Evolutionary conservation across 2,113 vertebrate species (phyloP).

Genomic region (Callithrix jacchus): DNA sequence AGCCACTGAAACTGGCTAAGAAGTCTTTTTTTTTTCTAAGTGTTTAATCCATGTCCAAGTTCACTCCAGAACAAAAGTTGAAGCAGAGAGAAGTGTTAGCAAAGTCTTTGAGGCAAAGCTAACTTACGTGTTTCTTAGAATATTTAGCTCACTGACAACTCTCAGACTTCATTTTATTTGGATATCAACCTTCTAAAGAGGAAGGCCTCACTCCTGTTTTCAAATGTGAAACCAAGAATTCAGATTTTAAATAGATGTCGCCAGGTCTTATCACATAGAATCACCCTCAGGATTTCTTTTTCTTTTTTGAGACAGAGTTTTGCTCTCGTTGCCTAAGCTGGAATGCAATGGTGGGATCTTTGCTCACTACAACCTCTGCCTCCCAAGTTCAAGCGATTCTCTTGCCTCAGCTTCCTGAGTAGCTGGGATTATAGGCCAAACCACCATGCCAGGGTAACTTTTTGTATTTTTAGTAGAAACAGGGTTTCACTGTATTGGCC

Average conservation of each 20-base stretch:
- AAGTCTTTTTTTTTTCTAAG: no score
- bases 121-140: neutral
- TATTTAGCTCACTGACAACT: neutral
- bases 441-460: no score
- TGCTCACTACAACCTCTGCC: no score
- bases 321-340: no score
- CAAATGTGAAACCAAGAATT: neutral
- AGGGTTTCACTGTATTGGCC: no score
- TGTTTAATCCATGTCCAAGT: neutral
- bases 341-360: no score
- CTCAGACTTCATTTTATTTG: neutral
- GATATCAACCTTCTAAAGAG: neutral
- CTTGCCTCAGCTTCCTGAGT: no score
- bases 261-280: accelerated
- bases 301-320: no score
- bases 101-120: neutral
- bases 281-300: neutral
- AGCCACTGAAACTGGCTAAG: no score
- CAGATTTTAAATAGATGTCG: neutral
- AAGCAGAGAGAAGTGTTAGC: neutral
- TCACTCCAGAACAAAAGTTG: neutral
- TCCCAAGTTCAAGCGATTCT: no score
- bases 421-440: no score
- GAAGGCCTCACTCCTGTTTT: neutral
- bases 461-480: no score